Evolutionary conservation across 1,140 invertebrate genomes (phyloP).

Genomic region (Drosophila funebris): DNA sequence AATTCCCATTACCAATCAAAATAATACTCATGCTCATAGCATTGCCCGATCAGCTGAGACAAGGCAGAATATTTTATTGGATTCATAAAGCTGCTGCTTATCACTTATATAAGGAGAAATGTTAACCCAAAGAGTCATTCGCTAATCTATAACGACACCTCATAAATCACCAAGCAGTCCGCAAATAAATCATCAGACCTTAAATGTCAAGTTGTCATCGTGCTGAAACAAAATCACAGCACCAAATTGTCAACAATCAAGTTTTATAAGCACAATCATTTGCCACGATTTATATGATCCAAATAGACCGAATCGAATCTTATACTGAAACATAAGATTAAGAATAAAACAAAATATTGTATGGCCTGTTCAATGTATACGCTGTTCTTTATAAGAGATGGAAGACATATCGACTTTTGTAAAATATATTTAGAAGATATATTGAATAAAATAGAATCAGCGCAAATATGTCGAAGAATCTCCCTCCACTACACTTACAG

Average conservation of each 20-base stretch:
- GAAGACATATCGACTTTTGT: not conserved
- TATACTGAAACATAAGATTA: not conserved
- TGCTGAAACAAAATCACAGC: constrained; percentile 59
- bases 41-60: not conserved
- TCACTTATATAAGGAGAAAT: constrained; percentile 24
- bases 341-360: not conserved
- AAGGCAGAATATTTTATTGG: not conserved
- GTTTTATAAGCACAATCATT: constrained; percentile 43
- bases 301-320: constrained; percentile 13
- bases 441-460: too few relatives aligned
- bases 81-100: constrained; percentile 8
- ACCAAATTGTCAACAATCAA: constrained; percentile 47
- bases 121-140: constrained; percentile 34
- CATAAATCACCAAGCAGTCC: constrained; percentile 55
- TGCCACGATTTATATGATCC: constrained; percentile 46
- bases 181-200: constrained; percentile 69
- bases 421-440: too few relatives aligned
- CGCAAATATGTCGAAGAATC: too few relatives aligned
- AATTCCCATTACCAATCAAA: not conserved
- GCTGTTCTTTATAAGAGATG: not conserved
- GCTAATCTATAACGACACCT: constrained; percentile 72
- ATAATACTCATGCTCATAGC: too few relatives aligned
- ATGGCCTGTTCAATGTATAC: not conserved
- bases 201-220: constrained; percentile 63
- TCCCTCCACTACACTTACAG: not conserved